A percentile compares a stretch with the other conserved stretches of the same genome.
phyloP scores from a whole-genome alignment of 2,113 vertebrate genomes.

The Halichoeres trimaculatus region DNA sequence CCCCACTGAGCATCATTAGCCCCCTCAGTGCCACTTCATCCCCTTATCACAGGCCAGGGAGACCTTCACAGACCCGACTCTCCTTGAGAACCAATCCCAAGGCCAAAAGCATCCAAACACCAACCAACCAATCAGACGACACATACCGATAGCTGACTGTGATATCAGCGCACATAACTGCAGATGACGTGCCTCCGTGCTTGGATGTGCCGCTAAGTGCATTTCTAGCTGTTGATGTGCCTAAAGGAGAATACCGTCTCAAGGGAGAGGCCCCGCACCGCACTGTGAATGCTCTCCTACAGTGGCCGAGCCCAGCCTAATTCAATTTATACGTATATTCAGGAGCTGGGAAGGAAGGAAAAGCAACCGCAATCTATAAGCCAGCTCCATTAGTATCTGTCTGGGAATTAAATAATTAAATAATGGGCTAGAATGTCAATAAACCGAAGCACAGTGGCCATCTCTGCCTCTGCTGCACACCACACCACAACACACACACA shows the following conservation, averaged over 20 bases:
- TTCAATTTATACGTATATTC: constrained; percentile 83
- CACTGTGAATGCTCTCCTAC: constrained; percentile 60
- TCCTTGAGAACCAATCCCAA: constrained; percentile 47
- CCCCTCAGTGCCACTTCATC: constrained; percentile 49
- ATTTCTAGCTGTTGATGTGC: constrained; percentile 75
- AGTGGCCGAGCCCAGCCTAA: constrained; percentile 68
- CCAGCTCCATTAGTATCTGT: constrained; percentile 85
- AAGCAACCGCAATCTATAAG: constrained; percentile 83
- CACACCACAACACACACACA: constrained; percentile 39
- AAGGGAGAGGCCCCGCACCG: constrained; percentile 42
- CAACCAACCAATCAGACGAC: constrained; percentile 23
- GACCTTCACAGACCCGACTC: constrained; percentile 31
- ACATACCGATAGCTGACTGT: constrained; percentile 11
- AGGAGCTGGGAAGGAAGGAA: constrained; percentile 71
- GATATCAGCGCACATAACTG: constrained; percentile 50
- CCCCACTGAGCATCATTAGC: constrained; percentile 58
- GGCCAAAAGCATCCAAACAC: constrained; percentile 38
- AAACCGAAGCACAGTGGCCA: constrained; percentile 76
- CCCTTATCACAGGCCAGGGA: constrained; percentile 46
- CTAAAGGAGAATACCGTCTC: constrained; percentile 64
- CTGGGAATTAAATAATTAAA: constrained; percentile 87
- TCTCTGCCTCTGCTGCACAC: constrained; percentile 62
- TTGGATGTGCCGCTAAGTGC: constrained; percentile 63
- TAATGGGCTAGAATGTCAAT: constrained; percentile 84
- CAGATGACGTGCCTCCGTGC: constrained; percentile 47